A percentile compares a stretch with the other conserved stretches of the same genome.
phyloP scores from a whole-genome alignment of 2,888 invertebrate species.

The Iphiclides podalirius region DNA sequence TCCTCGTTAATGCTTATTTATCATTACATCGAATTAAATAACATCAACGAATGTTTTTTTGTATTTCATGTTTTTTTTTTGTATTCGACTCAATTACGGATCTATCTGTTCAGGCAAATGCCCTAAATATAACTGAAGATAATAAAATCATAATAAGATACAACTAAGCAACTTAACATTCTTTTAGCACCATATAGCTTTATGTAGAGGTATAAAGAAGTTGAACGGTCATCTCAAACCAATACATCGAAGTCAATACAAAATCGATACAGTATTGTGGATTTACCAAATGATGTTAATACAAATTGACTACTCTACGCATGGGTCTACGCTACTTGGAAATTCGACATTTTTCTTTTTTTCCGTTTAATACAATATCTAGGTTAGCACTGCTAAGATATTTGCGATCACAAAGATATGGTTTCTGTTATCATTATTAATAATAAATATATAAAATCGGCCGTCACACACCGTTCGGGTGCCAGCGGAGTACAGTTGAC shows the following conservation, averaged over 20 bases:
- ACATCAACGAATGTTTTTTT: neutral
- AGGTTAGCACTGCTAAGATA: constrained; percentile 24
- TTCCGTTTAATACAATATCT: constrained; percentile 18
- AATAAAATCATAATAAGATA: constrained; percentile 3
- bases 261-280: neutral
- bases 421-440: constrained; percentile 28
- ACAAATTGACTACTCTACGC: constrained; percentile 43
- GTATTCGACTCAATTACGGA: constrained; percentile 14
- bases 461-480: too few species aligned
- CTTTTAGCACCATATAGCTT: constrained; percentile 20
- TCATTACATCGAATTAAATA: constrained; percentile 4
- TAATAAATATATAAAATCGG: constrained; percentile 14
- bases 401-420: constrained; percentile 32
- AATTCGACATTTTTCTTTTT: constrained; percentile 26
- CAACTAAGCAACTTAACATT: constrained; percentile 13
- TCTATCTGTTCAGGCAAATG: neutral
- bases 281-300: constrained; percentile 36
- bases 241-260: neutral
- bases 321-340: constrained; percentile 27
- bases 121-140: neutral
- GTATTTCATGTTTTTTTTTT: constrained; percentile 2
- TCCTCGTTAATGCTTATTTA: neutral
- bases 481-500: too few species aligned
- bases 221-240: too few species aligned
- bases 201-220: constrained; percentile 3